Evolutionary conservation across 1,140 invertebrate species (phyloP).

Genomic region (Temnothorax curvispinosus): DNA sequence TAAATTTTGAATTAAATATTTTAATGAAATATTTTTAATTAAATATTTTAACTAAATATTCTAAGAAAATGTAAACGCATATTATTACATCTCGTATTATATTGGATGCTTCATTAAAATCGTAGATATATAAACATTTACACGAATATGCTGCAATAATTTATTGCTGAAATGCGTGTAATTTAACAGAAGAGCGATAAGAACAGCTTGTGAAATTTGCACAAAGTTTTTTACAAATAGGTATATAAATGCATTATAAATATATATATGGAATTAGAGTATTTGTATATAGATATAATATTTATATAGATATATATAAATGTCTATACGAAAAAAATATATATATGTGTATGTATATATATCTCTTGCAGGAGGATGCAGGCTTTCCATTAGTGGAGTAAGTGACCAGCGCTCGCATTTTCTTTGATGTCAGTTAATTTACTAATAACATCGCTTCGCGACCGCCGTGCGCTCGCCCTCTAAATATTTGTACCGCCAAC

Average conservation of each 20-base stretch:
- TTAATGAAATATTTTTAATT: not conserved
- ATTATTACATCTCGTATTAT: not conserved
- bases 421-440: slow-evolving; percentile 86
- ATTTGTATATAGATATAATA: not conserved
- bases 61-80: not conserved
- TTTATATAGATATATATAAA: not conserved
- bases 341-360: slow-evolving; percentile 55
- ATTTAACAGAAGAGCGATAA: not conserved
- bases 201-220: not conserved
- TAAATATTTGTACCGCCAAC: slow-evolving; percentile 85
- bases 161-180: not conserved
- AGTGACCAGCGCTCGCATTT: slow-evolving; percentile 83
- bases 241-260: not conserved
- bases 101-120: not conserved
- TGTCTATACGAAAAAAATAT: not conserved
- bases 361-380: slow-evolving; percentile 75
- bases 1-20: not conserved
- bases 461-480: slow-evolving; percentile 76
- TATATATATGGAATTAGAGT: not conserved
- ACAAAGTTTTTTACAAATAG: not conserved
- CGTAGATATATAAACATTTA: not conserved
- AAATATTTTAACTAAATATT: not conserved
- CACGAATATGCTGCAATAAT: not conserved
- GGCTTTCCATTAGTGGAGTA: slow-evolving; percentile 84
- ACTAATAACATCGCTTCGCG: slow-evolving; percentile 83